Evolutionary conservation across 2,888 invertebrate species (phyloP), one percentile per base, ranked within the genome.

Genomic region (Oscheius sp.): DNA sequence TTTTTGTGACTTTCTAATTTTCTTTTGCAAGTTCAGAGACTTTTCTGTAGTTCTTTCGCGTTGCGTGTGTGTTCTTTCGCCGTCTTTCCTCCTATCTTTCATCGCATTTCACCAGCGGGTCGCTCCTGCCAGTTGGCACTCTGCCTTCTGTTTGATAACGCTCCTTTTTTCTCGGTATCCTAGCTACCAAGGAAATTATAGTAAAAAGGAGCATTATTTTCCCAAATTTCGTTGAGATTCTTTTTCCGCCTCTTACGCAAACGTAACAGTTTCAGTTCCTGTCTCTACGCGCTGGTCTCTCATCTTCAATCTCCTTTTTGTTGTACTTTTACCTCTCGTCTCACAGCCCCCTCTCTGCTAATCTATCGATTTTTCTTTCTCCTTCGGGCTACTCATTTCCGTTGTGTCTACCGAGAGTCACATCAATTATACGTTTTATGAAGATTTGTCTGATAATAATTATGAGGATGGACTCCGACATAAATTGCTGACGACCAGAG

Each of bases 101-200:
- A 67, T 67, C 57, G 49, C 66, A 57, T 67, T 67, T 57, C 66
- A 67, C 51, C 56, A 17, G 33, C 33, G 63, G 22, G 45, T 9
- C 22, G 47, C 9, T 22, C 24, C 24, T 41, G 28, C 41, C 59
- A 59, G 59, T 38, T 59, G 59, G 44, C 59, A 59, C 22, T n/a
- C 33, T 20, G 20, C 32, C 20, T 6, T 41, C 41, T 41, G 3
- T 12, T 12, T 41, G 2, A 17, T 41, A 41, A 17, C n/a, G n/a
- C n/a, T n/a, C n/a, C n/a, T n/a, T n/a, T n/a, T n/a, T n/a, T n/a
- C n/a, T n/a, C n/a, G n/a, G n/a, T n/a, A n/a, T n/a, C n/a, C n/a
- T n/a, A n/a, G n/a, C n/a, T n/a, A n/a, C n/a, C n/a, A n/a, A n/a
- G n/a, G n/a, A n/a, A n/a, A n/a, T n/a, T n/a, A n/a, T n/a, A n/a